phyloP scores from a whole-genome alignment of 2,113 vertebrate genomes.

The Podarcis cretensis region DNA sequence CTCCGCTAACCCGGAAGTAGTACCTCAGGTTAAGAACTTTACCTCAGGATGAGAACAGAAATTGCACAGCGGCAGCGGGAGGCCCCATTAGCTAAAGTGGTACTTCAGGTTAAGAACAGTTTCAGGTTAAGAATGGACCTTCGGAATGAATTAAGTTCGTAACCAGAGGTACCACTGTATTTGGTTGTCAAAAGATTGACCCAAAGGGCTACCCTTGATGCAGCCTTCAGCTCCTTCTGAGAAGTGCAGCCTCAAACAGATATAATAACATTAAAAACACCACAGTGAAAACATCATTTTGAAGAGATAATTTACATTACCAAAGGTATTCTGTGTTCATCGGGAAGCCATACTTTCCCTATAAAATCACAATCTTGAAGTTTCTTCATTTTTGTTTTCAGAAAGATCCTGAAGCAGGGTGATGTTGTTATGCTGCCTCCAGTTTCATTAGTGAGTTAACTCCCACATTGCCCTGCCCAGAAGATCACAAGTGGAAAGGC shows the following conservation, averaged over 20 bases:
- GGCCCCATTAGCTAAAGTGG: no score
- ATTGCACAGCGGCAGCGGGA: no score
- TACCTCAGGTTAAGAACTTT: no score
- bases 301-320: background rate
- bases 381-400: background rate
- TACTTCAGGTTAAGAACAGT: no score
- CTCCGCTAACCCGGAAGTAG: no score
- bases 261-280: background rate
- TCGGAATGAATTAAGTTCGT: no score
- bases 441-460: conserved; percentile 32
- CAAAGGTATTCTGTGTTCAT: background rate
- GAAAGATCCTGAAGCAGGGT: background rate
- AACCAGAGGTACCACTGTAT: no score
- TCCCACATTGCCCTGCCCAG: conserved; percentile 29
- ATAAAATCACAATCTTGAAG: background rate
- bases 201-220: no score
- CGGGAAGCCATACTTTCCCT: background rate
- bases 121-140: no score
- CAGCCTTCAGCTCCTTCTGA: background rate
- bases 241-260: background rate
- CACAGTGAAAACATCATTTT: background rate
- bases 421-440: conserved; percentile 30
- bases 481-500: conserved; percentile 47
- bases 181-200: no score
- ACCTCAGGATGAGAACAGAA: no score